Evolutionary conservation across 2,888 invertebrate genomes (phyloP), one percentile per base, ranked within the genome.

Genomic region (Galerucella calmariensis): DNA sequence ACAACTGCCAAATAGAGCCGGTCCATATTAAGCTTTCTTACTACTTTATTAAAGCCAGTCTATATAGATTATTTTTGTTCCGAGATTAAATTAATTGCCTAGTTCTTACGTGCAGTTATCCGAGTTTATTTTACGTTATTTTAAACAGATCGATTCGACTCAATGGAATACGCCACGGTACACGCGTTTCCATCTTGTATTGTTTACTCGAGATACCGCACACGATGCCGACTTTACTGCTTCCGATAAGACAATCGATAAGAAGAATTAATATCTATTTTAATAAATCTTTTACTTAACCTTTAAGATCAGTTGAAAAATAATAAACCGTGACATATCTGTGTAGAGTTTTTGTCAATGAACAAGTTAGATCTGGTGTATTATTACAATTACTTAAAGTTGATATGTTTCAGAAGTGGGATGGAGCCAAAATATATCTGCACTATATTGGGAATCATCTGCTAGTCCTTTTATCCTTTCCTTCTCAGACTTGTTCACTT

Each of bases 161-260:
- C 67, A 74, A 74, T 69, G 76, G 62, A 63, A 72, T 62, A 76
- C 74, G 72, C 73, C 70, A 71, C 69, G 73, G 71, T 76, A 71
- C 71, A 76, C 76, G 71, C 76, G 73, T 76, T 68, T 48, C 59
- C 59, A 71, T 76, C 76, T 73, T 71, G 73, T 76, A 76, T 76
- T 76, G 76, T 76, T 71, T 61, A 67, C 67, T 35, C 59, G 16
- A 11, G 61, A 16, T 67, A 48, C 72, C 72, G 72, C 72, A 67
- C 72, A 72, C 72, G 72, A 72, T 67, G 72, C 61, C 35, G 61
- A 61, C 61, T 61, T 61, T 61, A 61, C 35, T 61, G 35, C 61
- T 61, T 8, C 6, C 27, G 61, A 61, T 61, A 61, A 61, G 35
- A 27, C 56, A 56, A 16, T 56, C 56, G 56, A 56, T 56, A 56